A percentile compares a stretch with the other conserved stretches of the same genome.
phyloP scores from a whole-genome alignment of 2,888 invertebrate genomes.

The Formica aserva region DNA sequence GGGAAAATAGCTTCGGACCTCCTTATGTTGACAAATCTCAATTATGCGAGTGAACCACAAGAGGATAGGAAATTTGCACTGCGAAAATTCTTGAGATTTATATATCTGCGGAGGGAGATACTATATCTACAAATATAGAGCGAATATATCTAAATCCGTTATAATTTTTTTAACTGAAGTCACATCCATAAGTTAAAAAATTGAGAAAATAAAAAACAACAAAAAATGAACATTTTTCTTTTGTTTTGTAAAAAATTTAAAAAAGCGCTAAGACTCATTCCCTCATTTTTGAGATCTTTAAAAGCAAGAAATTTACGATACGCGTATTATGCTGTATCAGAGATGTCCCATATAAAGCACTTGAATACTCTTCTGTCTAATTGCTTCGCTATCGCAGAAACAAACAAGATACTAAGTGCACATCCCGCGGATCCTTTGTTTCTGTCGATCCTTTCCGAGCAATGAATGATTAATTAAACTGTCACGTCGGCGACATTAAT shows the following conservation, averaged over 20 bases:
- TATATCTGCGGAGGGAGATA: no score
- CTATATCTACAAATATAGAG: background rate
- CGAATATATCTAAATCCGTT: background rate
- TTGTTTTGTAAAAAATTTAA: background rate
- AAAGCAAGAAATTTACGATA: slow-evolving; percentile 10
- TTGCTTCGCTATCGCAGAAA: slow-evolving; percentile 25
- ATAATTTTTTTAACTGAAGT: background rate
- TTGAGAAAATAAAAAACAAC: background rate
- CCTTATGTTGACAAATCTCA: slow-evolving; percentile 24
- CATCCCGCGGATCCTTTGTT: slow-evolving; percentile 29
- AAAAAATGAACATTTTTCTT: background rate
- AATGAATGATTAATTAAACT: slow-evolving; percentile 46
- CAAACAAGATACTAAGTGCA: slow-evolving; percentile 40
- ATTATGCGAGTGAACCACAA: slow-evolving; percentile 15
- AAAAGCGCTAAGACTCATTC: background rate
- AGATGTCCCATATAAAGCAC: background rate
- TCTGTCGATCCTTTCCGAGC: slow-evolving; percentile 23
- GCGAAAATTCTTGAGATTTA: background rate
- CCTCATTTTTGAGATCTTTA: background rate
- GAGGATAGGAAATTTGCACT: background rate
- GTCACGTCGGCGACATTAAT: slow-evolving; percentile 46
- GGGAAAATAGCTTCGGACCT: background rate
- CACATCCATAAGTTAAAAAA: background rate
- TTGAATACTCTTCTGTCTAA: background rate
- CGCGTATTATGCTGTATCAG: background rate